Base-by-base conservation (phyloP, 1,140 invertebrate species). In the Drosophila tani region DNA sequence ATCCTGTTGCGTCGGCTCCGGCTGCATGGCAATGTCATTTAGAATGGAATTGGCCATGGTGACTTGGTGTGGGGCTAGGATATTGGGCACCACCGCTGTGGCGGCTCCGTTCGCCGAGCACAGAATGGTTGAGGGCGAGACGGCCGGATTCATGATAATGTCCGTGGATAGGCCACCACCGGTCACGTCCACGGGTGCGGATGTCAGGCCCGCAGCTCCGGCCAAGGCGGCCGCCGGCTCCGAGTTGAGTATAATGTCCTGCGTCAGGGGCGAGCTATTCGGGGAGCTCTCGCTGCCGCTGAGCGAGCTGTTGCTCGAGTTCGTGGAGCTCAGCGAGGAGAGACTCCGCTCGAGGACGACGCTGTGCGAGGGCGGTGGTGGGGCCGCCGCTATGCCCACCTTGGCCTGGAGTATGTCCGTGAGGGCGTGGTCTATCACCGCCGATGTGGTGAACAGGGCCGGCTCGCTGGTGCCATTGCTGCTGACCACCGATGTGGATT, bases 71-170 rank as follows among this genome's bases (percentile, higher is more conserved):
- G 91, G 91, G 1, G 91, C 87, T 74, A 92, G 65, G 2, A 92
- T 92, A 41, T 91, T 92, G 32, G 91, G 95, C 7, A 95, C 95
- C 60, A 95, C 94, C 40, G 95, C 94, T 0, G 95, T 94, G 82
- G 91, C 91, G 3, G 85, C 87, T 0, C 88, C 91, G 57, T 92
- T 92, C 0, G 88, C 88, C 55, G 91, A 92, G 35, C 81, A 93
- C 12, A 92, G 90, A 19, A 94, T 94, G 64, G 95, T 91, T 55
- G 93, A 94, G 0, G 95, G 94, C 1, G 95, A 95, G 49, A 95
- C 94, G 50, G 95, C 94, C 4, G 95, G 94, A 86, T 95, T 95
- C 51, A 96, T 91, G 35, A 95, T 95, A 6, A 94, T 94, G 56
- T 95, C 94, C 0, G 95, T 93, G 5, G 94, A 93, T 5, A 95